Evolutionary conservation across 2,113 vertebrate species (phyloP), one percentile per base, ranked within the genome.

Genomic region (Capra hircus): DNA sequence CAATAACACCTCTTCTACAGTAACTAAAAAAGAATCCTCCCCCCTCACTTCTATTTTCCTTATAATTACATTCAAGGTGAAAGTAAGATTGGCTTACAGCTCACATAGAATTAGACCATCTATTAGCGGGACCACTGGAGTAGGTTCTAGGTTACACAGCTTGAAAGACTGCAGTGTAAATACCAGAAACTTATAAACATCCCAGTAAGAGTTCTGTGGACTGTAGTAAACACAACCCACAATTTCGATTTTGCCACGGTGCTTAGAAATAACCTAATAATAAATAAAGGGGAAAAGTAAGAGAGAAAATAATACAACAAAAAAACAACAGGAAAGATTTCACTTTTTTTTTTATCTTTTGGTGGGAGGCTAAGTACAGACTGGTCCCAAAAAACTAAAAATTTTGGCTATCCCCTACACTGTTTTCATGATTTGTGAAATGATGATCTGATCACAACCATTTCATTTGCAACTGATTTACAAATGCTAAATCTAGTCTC

Each of bases 401-500:
- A 64, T 64, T 43, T 28, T 92, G 48, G 13, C 28, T 95, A 60
- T 23, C 48, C 2, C 9, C 9, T 30, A 7, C 52, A 94, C 40
- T 40, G 71, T 14, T 80, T 90, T 93, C 19, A 82, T 55, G 64
- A 48, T 45, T 81, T 93, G n/a, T 88, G 30, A 97, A 94, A 21
- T 28, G 43, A 83, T 84, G 55, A 67, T 85, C 12, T 77, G 67
- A 89, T 96, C 91, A 96, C 21, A 5, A 27, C 1, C n/a, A 88
- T 64, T 85, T 81, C 83, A 94, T 83, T 85, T 82, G 36, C 55
- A 82, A 81, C 74, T 96, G 33, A 33, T 92, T 94, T 64, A 64
- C 27, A 78, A 80, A 86, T 94, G 91, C 62, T 85, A 91, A 71
- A 40, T 96, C 80, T 78, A 81, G 80, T 92, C 59, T 93, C 71